These are phyloP conservation scores for Blastobasis adustella DNA, from an alignment of 2,888 invertebrate species.

Conservation along the genomic window DNA sequence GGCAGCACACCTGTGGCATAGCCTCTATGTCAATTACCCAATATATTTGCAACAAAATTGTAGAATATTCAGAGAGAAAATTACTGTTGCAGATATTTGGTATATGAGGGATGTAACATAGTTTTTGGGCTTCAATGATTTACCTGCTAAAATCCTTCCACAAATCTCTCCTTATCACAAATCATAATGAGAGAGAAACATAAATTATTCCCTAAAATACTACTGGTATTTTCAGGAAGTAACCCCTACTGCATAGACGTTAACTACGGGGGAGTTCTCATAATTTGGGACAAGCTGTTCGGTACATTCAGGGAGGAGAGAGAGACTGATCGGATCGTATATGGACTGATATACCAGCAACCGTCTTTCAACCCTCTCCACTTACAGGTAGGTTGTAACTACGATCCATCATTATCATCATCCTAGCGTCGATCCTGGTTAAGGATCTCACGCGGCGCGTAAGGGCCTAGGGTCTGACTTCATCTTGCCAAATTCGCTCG, in stretches of 20 bases:
- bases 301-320: conserved; percentile 84
- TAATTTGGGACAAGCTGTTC: conserved; percentile 88
- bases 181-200: neutral
- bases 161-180: no score
- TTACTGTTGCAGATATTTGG: no score
- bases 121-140: no score
- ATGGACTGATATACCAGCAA: conserved; percentile 85
- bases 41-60: no score
- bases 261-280: conserved; percentile 90
- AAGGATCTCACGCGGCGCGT: no score
- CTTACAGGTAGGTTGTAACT: conserved; percentile 75
- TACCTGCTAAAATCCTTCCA: no score
- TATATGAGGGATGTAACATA: no score
- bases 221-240: conserved; percentile 70
- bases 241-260: conserved; percentile 91
- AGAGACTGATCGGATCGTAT: conserved; percentile 80
- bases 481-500: no score
- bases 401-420: neutral
- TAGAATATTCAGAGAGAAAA: no score
- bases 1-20: no score
- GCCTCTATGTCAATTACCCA: no score
- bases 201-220: neutral
- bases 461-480: no score
- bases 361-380: conserved; percentile 83
- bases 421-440: neutral